These are phyloP conservation scores for Nanorana parkeri DNA, from an alignment of 2,113 vertebrate genomes.

Conservation along the genomic window DNA sequence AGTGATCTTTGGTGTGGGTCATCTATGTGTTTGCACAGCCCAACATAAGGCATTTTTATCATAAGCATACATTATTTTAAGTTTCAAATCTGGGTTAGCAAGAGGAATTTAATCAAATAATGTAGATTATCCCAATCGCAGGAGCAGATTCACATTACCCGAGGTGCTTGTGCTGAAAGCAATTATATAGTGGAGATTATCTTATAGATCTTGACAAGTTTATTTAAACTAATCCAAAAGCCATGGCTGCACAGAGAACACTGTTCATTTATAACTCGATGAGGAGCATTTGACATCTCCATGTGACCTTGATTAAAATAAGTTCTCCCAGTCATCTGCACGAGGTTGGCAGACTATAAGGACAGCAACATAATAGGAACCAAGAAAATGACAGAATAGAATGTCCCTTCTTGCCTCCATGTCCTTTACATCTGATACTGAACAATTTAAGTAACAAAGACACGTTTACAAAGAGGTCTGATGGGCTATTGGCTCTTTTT, in stretches of 20 bases:
- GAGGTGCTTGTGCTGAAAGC: background rate
- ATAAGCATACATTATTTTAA: too few relatives aligned
- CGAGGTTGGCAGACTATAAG: conserved; percentile 39
- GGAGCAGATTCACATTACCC: background rate
- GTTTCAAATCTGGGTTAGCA: background rate
- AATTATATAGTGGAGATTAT: conserved; percentile 24
- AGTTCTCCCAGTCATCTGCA: conserved; percentile 3
- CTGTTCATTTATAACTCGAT: conserved; percentile 1
- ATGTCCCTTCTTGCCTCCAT: conserved; percentile 37
- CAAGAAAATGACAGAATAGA: conserved; percentile 31
- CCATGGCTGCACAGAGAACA: background rate
- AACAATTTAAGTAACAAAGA: conserved; percentile 45
- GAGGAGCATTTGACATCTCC: conserved; percentile 7
- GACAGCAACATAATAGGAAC: conserved; percentile 29
- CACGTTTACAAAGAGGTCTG: conserved; percentile 38
- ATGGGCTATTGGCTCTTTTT: conserved; percentile 47
- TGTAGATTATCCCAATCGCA: background rate
- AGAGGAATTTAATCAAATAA: background rate
- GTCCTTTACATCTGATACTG: conserved; percentile 52
- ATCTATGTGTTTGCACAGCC: too few relatives aligned
- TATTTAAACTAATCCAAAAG: conserved; percentile 31
- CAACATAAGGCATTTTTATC: too few relatives aligned
- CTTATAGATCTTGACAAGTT: conserved; percentile 41
- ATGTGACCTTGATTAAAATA: conserved; percentile 53
- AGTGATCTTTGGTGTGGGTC: too few relatives aligned